Evolutionary conservation across 2,888 invertebrate genomes (phyloP).

Genomic region (Oeneis ivallda): DNA sequence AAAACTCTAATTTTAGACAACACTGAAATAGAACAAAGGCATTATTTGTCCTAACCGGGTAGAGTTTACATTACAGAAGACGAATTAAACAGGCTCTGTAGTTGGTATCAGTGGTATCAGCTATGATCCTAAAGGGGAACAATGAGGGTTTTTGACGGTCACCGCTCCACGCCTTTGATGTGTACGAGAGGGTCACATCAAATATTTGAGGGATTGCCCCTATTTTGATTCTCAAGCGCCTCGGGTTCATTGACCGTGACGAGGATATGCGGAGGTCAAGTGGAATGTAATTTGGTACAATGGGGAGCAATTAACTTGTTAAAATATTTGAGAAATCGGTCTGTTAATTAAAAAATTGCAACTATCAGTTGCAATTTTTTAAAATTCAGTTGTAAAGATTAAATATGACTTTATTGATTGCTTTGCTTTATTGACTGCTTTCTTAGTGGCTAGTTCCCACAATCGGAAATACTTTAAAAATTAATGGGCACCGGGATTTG

Average conservation of each 20-base stretch:
- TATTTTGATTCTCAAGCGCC: slow-evolving; percentile 34
- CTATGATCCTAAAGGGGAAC: slow-evolving; percentile 62
- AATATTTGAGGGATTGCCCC: slow-evolving; percentile 54
- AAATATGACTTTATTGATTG: not conserved
- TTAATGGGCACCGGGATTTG: not conserved
- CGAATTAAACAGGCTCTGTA: slow-evolving; percentile 12
- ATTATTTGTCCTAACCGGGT: not conserved
- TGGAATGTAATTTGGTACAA: slow-evolving; percentile 27
- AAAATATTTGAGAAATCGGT: slow-evolving; percentile 26
- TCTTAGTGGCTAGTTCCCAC: not conserved
- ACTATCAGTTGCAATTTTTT: not conserved
- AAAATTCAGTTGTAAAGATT: no score
- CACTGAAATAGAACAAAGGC: not conserved
- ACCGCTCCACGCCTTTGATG: slow-evolving; percentile 63
- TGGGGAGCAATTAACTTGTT: slow-evolving; percentile 29
- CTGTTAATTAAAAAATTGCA: slow-evolving; percentile 24
- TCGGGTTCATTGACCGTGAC: slow-evolving; percentile 35
- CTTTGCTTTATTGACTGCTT: not conserved
- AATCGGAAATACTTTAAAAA: not conserved
- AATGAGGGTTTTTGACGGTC: slow-evolving; percentile 62
- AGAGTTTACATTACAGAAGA: not conserved
- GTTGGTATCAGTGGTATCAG: slow-evolving; percentile 27
- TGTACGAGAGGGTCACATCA: slow-evolving; percentile 49
- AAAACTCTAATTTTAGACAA: not conserved
- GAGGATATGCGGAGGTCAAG: slow-evolving; percentile 28